Evolutionary conservation across 2,797 vertebrate species (phyloP), one percentile per base, ranked within the genome.

Genomic region (Pseudocheirus occidentalis): DNA sequence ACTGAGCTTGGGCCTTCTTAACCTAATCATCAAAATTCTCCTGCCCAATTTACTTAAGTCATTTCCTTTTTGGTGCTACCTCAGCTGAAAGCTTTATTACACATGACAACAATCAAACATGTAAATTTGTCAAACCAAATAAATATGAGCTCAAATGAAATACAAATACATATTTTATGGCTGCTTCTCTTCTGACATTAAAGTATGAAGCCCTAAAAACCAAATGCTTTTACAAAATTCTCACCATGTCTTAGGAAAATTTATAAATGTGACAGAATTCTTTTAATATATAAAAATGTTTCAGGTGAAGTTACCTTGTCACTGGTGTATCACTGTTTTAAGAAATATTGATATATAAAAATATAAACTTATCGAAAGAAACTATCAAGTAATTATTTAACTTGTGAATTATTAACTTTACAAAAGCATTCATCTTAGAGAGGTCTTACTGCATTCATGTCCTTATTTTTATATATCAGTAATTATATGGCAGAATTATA

Each of bases 61-160:
- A 57, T 55, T 93, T 95, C 91, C 52, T 91, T 21, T 81, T 52
- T 56, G 40, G 55, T 29, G 95, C 95, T 95, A 93, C 90, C 93
- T 55, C 90, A 90, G 54, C 59, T 46, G 28, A 0, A 91, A 29
- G 28, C 87, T 57, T 81, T 46, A 81, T 81, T 46, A 81, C 21
- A 81, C 7, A 46, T 81, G 40, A 46, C 18, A 81, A 92, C 55
- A 94, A 40, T n/a, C 40, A 94, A 93, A 94, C 92, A 94, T 27
- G 34, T 31, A 24, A 46, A 54, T 24, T 14, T n/a, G 52, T 81
- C 14, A 90, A 90, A 28, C 56, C 54, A 89, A 95, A 91, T 58
- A 94, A 90, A 16, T 40, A 13, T 14, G 55, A 94, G 55, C 34
- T 90, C 18, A 96, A 94, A 91, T 92, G 55, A 93, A 94, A 90